Evolutionary conservation across 2,113 vertebrate species (phyloP), one percentile per base, ranked within the genome.

Genomic region (Brachyistius frenatus): DNA sequence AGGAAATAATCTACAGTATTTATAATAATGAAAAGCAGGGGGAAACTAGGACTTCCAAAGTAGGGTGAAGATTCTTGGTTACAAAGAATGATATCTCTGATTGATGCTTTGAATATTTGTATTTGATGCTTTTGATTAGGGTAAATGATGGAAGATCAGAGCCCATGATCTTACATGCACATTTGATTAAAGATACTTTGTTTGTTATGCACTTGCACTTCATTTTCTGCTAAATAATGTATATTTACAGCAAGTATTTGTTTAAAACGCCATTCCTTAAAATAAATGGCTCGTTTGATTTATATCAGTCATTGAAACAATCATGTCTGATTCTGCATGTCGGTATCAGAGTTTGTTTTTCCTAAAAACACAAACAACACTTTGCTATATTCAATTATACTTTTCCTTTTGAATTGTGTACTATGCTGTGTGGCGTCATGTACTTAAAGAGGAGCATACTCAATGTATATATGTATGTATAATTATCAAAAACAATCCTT

Each of bases 391-490:
- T 47, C n/a, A 23, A 23, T 16, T 81, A 46, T 68, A 33, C 15
- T 57, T 35, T 23, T 13, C 16, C 32, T 54, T 58, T 44, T 69
- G 39, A 36, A 37, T 47, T 37, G 71, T 52, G 3, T 57, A 39
- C 47, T 54, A 62, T 84, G 33, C 16, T 67, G 16, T 79, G 23
- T 68, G 64, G 15, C 54, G 61, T 78, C 16, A 47, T 82, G 56
- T 84, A 70, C 39, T 54, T 71, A 47, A 58, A 54, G 0, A 39
- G 73, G 78, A 76, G 13, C 9, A 31, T 69, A 50, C 49, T 63
- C 23, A 72, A 57, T 16, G 32, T 67, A 61, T 60, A 31, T 23
- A 60, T 46, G 16, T 52, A 52, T 46, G 16, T 52, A 52, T 60
- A 3, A 41, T 11, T 32, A 61, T 65, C 8, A 36, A 64, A 81